Percentiles rank a stretch among this genome's conserved stretches.
These are phyloP conservation scores for Panzeria rudis DNA, from an alignment of 2,888 invertebrate species.

Conservation along the genomic window DNA sequence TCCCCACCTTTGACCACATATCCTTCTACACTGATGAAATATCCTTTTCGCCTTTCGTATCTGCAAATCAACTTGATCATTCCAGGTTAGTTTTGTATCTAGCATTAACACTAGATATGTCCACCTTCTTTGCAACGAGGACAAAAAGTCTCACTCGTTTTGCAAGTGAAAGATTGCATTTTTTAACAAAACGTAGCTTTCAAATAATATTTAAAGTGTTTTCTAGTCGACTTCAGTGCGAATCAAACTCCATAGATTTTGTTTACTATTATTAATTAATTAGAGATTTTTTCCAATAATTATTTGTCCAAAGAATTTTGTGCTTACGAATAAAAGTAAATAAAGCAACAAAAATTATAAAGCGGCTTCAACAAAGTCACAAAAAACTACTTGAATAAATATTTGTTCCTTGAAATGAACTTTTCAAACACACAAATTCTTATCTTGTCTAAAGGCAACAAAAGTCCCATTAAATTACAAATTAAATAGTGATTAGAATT, in stretches of 20 bases:
- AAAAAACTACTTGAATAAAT: conserved; percentile 29
- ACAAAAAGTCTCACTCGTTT: too few relatives aligned
- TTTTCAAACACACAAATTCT: background rate
- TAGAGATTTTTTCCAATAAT: conserved; percentile 39
- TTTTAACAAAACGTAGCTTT: too few relatives aligned
- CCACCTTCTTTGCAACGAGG: too few relatives aligned
- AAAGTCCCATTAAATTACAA: conserved; percentile 17
- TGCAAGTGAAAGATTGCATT: too few relatives aligned
- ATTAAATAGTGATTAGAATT: conserved; percentile 12
- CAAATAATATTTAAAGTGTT: background rate
- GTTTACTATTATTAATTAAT: conserved; percentile 12
- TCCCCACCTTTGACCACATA: too few relatives aligned
- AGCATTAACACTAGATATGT: too few relatives aligned
- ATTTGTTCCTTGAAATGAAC: background rate
- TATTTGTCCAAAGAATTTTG: background rate
- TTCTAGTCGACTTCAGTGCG: conserved; percentile 1
- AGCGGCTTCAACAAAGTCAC: conserved; percentile 33
- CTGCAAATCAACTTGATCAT: too few relatives aligned
- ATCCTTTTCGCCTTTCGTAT: too few relatives aligned
- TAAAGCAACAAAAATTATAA: background rate
- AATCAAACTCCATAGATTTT: background rate
- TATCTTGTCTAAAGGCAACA: conserved; percentile 2
- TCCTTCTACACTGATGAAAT: too few relatives aligned
- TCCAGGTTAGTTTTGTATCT: too few relatives aligned
- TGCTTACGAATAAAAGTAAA: background rate